A percentile compares a stretch with the other conserved stretches of the same genome.
Evolutionary conservation across 2,888 invertebrate genomes (phyloP).

Genomic region (Cheiracanthium punctorium): DNA sequence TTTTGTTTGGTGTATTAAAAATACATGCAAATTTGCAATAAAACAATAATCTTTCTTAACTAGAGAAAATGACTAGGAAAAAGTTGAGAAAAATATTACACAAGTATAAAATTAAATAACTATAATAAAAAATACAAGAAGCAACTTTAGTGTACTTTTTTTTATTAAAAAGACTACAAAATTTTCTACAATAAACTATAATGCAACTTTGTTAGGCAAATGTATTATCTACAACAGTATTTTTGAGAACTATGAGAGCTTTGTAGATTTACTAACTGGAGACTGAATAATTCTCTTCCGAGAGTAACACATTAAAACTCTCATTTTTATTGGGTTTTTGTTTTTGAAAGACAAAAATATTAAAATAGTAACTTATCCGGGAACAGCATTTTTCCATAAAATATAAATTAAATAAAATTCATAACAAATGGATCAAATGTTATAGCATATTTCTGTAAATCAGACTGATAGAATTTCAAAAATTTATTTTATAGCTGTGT

Average conservation of each 20-base stretch:
- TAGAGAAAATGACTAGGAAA: no score
- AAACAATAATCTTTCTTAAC: no score
- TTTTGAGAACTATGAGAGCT: slow-evolving; percentile 50
- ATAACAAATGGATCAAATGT: background rate
- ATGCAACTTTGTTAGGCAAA: slow-evolving; percentile 69
- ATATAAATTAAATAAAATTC: slow-evolving; percentile 1
- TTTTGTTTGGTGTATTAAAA: no score
- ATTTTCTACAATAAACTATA: slow-evolving; percentile 67
- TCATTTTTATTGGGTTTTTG: background rate
- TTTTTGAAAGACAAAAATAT: background rate
- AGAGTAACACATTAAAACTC: background rate
- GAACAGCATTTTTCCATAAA: background rate
- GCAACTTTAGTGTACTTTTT: slow-evolving; percentile 41
- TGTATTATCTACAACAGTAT: slow-evolving; percentile 66
- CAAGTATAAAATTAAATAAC: no score
- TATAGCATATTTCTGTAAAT: background rate
- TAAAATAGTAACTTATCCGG: background rate
- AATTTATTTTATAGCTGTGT: background rate
- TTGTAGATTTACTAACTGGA: slow-evolving; percentile 45
- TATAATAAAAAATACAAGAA: slow-evolving; percentile 12
- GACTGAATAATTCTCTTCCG: slow-evolving; percentile 30
- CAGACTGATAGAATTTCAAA: no score
- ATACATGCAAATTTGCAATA: no score
- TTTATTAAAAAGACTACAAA: slow-evolving; percentile 66
- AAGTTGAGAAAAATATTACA: no score